Evolutionary conservation across 2,113 vertebrate genomes (phyloP), one percentile per base, ranked within the genome.

Genomic region (Salminus brasiliensis): DNA sequence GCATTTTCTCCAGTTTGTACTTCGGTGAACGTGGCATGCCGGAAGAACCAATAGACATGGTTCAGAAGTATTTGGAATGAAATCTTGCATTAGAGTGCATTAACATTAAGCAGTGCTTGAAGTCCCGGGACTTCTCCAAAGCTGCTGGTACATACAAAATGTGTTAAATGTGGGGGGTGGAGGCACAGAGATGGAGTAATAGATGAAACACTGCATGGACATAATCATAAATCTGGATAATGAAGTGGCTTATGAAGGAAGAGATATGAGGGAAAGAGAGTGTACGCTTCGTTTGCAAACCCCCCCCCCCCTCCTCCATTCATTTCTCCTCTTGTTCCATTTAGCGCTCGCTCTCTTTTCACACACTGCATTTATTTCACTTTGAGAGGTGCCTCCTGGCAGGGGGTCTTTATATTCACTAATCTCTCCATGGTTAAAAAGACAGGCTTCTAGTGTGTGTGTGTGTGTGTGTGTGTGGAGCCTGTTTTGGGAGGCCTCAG

Each of bases 391-490:
- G 75, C 79, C 71, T 81, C 71, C 25, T 75, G 23, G 75, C 75
- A 81, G 65, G 83, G 71, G 75, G 70, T 70, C 79, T 84, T 84
- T 84, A 78, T 81, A 45, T 75, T 74, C 57, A 65, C 79, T 81
- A 84, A 84, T 84, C 79, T 84, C 45, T 75, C 47, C 74, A 78
- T 81, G 71, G 34, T 45, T 79, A 81, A 74, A 82, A 74, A 81
- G 75, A 71, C 67, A 45, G 68, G 41, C 57, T 71, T 81, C 52
- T 71, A 23, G 21, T 45, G 15, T 32, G 62, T 81, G 52, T 53
- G 57, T 66, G 43, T 55, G 49, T 47, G 60, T 66, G 72, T 55
- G 70, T 43, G 36, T 70, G 63, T 76, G 71, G 41, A 43, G 3
- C 9, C 1, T 21, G 47, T 66, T 53, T 59, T 41, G 55, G 53